Evolutionary conservation across 2,888 invertebrate species (phyloP), one percentile per base, ranked within the genome.

Genomic region (Eupithecia centaureata): DNA sequence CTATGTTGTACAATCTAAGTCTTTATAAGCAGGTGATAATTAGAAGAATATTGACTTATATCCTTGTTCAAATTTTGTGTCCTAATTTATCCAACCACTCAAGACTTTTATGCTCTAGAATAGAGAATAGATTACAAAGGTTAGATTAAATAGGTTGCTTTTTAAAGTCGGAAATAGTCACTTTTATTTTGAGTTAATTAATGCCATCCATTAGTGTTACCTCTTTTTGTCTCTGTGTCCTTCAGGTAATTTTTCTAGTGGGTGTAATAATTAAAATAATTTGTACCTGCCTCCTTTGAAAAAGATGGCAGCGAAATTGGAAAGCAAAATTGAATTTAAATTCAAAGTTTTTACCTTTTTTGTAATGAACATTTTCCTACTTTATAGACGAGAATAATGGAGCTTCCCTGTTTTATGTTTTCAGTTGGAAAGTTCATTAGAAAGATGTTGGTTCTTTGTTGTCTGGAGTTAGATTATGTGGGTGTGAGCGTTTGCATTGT

Each of bases 261-360:
- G 38, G 15, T 22, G 27, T 28, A 18, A 61, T 71, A 61, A 68
- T 61, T 62, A 69, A 67, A 68, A 67, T 27, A 67, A 63, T 67
- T 70, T 69, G 65, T 66, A 65, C 60, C 56, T 30, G 12, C 28
- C 18, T 56, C 12, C 8, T 58, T 67, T 63, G 67, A 63, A 70
- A 72, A 68, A 68, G 67, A 47, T 30, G 42, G 61, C 65, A 73
- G 69, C 63, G 28, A 66, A 73, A 73, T 75, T 73, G 72, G 61
- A 75, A 72, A 73, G 63, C 72, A 73, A 73, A 73, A 67, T 73
- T 68, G n/a, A n/a, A n/a, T n/a, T n/a, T n/a, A n/a, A n/a, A n/a
- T 58, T 51, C 61, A 68, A 68, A 66, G 65, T 65, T 65, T 61
- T 64, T 63, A 57, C 59, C 60, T 62, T 71, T 69, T 71, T 71